These are phyloP conservation scores for Oscheius sp. DNA, from an alignment of 2,888 invertebrate species.

Conservation along the genomic window DNA sequence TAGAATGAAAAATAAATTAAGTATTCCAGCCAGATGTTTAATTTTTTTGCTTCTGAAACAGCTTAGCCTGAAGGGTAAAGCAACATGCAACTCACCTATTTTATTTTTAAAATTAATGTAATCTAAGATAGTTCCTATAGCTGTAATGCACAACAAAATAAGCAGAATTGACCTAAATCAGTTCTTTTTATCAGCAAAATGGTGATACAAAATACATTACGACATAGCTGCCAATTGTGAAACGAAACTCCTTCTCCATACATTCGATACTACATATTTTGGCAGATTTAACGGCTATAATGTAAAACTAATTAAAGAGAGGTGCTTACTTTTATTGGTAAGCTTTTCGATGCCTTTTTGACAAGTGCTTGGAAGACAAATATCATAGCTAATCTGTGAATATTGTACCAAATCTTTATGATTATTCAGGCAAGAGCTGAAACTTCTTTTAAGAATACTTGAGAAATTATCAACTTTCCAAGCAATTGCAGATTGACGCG, in stretches of 20 bases:
- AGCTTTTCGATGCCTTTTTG: background rate
- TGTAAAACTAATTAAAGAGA: background rate
- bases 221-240: slow-evolving; percentile 22
- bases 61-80: background rate
- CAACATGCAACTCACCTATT: background rate
- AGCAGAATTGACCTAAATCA: background rate
- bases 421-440: background rate
- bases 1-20: slow-evolving; percentile 17
- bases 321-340: slow-evolving; percentile 1
- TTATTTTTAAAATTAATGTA: slow-evolving; percentile 1
- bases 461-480: background rate
- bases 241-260: slow-evolving; percentile 22
- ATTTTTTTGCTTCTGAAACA: background rate
- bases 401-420: background rate
- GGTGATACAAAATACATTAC: background rate
- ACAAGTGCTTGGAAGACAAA: slow-evolving; percentile 13
- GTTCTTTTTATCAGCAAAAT: background rate
- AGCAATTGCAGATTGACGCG: background rate
- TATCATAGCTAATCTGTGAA: slow-evolving; percentile 1
- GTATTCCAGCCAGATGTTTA: slow-evolving; percentile 12
- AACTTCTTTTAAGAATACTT: background rate
- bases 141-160: background rate
- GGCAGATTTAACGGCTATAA: slow-evolving; percentile 20
- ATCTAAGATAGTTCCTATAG: background rate
- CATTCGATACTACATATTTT: slow-evolving; percentile 11